Evolutionary conservation across 2,113 vertebrate species (phyloP), one percentile per base, ranked within the genome.

Genomic region (Chroicocephalus ridibundus): DNA sequence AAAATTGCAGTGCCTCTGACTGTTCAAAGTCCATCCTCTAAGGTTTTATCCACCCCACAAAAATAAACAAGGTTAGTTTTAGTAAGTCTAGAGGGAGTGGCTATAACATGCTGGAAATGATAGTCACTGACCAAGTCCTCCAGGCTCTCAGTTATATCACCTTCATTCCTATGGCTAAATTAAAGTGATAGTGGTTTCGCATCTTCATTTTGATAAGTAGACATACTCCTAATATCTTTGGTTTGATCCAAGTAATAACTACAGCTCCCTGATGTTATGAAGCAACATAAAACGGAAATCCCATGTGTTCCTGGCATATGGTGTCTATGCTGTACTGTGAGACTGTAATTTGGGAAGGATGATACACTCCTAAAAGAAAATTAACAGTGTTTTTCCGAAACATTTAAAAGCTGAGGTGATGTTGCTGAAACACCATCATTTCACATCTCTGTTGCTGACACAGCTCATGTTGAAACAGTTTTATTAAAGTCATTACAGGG

Each of bases 401-500:
- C 13, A 71, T 82, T 64, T 79, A 82, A 88, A 91, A 87, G 27
- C 57, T 72, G 47, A 84, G n/a, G 34, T 76, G 34, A 16, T 84
- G 52, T 54, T 90, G 52, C 80, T 94, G 80, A 60, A 93, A 84
- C 31, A 76, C 52, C 44, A 57, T 80, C 6, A 65, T 89, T 95
- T 95, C 49, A 52, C 26, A 29, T 75, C 61, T 87, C 72, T 70
- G 21, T 77, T 94, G 91, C 95, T 95, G 91, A 97, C 81, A 77
- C 89, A 97, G 93, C 83, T 93, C 29, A 25, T 76, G 31, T 91
- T 90, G 86, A 82, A 95, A 80, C 81, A 87, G 49, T 89, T 95
- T 95, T 89, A 96, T 85, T 97, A 94, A 97, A 95, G 94, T 96
- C 96, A 77, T 96, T 91, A 89, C 88, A 97, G 93, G 97, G 96